Percentiles rank a stretch among this genome's conserved stretches.
Evolutionary conservation across 2,888 invertebrate genomes (phyloP).

Genomic region (Netelia fuscicornis): DNA sequence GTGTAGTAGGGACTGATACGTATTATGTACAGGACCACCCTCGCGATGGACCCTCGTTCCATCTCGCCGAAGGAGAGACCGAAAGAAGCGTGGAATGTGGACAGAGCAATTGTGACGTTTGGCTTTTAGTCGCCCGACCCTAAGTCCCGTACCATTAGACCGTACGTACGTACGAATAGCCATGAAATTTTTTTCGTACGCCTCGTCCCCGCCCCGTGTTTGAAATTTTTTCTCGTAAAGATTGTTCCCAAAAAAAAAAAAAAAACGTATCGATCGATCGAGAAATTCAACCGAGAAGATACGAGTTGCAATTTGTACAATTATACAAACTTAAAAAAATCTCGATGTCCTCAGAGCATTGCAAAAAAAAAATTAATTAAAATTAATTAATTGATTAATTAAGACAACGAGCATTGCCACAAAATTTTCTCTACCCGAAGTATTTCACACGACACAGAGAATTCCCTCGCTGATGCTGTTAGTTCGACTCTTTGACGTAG

Average conservation of each 20-base stretch:
- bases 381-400: too few relatives aligned
- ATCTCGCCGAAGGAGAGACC: conserved; percentile 25
- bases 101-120: conserved; percentile 73
- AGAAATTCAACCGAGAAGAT: neutral
- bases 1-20: conserved; percentile 7
- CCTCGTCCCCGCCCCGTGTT: conserved; percentile 12
- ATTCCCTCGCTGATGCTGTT: neutral
- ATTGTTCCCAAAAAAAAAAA: neutral
- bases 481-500: neutral
- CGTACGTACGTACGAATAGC: conserved; percentile 59
- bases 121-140: conserved; percentile 72
- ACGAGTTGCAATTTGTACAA: neutral
- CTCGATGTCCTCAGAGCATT: too few relatives aligned
- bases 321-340: too few relatives aligned
- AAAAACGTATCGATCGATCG: neutral
- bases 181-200: conserved; percentile 69
- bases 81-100: conserved; percentile 47
- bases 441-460: neutral
- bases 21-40: conserved; percentile 50
- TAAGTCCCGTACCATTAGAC: conserved; percentile 69
- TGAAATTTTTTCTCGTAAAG: neutral
- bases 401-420: too few relatives aligned
- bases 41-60: conserved; percentile 53
- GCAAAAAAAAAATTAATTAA: too few relatives aligned
- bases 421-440: too few relatives aligned